Base-by-base conservation (phyloP, 2,113 vertebrate species). In the Dunckerocampus dactyliophorus region DNA sequence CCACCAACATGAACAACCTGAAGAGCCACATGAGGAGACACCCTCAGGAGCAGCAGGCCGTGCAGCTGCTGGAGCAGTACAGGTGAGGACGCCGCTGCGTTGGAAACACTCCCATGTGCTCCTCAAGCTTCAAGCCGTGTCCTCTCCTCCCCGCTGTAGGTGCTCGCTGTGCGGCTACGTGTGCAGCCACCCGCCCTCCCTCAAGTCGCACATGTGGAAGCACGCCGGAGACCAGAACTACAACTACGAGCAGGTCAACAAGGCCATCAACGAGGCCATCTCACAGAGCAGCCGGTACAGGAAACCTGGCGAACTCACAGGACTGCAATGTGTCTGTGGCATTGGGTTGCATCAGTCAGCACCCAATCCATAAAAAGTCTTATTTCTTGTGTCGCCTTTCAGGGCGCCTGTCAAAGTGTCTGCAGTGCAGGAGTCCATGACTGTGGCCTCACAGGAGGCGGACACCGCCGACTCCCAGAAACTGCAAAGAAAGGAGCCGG, bases 171-270 rank as follows among this genome's bases (percentile, higher is more conserved):
- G 97, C 78, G 97, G 97, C 17, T 99, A 99, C 15, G 93, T 98
- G 24, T 99, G 97, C 86, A 98, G 96, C 83, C 95, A 98, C 75
- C 96, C 96, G 17, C 95, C 97, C 0, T 99, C 97, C 15, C 80
- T 99, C 53, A 99, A 99, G 78, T 98, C 97, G 24, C 97, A 99
- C 73, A 99, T 99, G 97, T 99, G 97, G 97, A 98, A 98, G 74
- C 97, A 99, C 5, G 97, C 97, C 2, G 97, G 96, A 74, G 97
- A 99, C 89, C 94, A 95, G 88, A 99, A 99, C 85, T 99, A 99
- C 50, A 98, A 99, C 86, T 99, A 98, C 1, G 96, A 99, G 79
- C 95, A 98, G 89, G 97, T 99, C 43, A 99, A 98, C 89, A 94
- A 93, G 79, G 95, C 95, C 63, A 99, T 99, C 72, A 98, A 98